Evolutionary conservation across 2,113 vertebrate species (phyloP), one percentile per base, ranked within the genome.

Genomic region (Trematomus loennbergii): DNA sequence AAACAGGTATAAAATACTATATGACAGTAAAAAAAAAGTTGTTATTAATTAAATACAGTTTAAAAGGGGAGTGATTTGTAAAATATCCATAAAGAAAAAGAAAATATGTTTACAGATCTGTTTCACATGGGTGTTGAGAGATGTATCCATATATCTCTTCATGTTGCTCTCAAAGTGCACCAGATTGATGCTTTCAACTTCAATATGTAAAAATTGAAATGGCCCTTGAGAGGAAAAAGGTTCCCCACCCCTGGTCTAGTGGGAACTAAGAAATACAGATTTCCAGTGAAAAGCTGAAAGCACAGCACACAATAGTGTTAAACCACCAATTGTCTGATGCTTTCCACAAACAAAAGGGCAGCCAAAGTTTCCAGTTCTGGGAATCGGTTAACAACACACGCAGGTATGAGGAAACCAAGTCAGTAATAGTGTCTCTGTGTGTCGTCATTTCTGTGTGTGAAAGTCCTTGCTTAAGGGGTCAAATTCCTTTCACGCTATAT

Each of bases 301-400:
- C 20, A 20, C 16, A 33, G 5, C 29, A 59, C 45, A 69, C 59
- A 70, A 82, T 65, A 50, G 52, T 59, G 29, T 45, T 57, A 62
- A 18, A 62, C 36, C 43, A 50, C 4, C 50, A 81, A 10, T 68
- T 67, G 62, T 55, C 55, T 67, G 0, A 15, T 48, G 25, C 54
- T 49, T 54, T 57, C 7, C 29, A n/a, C 29, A 11, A 36, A 60
- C 20, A 1, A 18, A 40, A 13, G 53, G 25, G n/a, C 33, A 45
- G n/a, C 22, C 36, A 60, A 29, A 25, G n/a, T 53, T 80, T 60
- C 33, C 7, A 59, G 15, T 63, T 46, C 77, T 69, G 78, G 78
- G 71, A 81, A 74, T 62, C 62, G 48, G 40, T 73, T 78, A 62
- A 40, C 45, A 70, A 70, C 57, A 82, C 29, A 60, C 0, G 5